Percentiles rank a stretch among this genome's conserved stretches.
Conservation (phyloP, 2,113 vertebrate genomes). For the Apodemus speciosus region DNA sequence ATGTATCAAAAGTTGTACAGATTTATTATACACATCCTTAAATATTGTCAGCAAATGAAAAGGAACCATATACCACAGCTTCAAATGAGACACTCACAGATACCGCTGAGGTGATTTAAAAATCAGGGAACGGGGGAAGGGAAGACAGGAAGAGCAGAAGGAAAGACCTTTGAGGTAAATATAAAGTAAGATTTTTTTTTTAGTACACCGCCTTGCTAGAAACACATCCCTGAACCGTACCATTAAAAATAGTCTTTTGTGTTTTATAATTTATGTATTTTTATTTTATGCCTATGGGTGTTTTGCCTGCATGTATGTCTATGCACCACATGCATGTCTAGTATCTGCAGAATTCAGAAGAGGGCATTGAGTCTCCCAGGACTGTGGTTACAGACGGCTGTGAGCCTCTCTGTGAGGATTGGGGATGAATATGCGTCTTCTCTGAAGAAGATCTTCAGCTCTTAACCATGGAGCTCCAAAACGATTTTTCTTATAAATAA, state of each 20-base stretch:
- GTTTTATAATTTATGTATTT: background rate
- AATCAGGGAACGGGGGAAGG: background rate
- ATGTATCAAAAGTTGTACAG: background rate
- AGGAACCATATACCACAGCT: background rate
- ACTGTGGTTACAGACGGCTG: background rate
- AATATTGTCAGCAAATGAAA: background rate
- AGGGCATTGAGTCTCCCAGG: background rate
- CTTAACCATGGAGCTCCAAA: background rate
- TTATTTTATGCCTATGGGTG: background rate
- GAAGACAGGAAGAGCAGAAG: accelerated
- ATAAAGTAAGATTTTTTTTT: background rate
- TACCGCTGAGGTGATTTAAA: background rate
- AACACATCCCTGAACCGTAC: background rate
- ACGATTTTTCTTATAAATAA: background rate
- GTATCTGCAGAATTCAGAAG: background rate
- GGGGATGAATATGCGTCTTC: background rate
- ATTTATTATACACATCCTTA: background rate
- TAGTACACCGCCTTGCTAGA: background rate
- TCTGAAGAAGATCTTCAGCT: background rate
- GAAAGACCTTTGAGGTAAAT: background rate
- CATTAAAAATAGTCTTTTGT: background rate
- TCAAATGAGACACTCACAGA: background rate
- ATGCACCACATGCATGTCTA: background rate
- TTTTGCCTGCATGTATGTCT: background rate
- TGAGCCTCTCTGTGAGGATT: background rate